Evolutionary conservation across 2,888 invertebrate genomes (phyloP).

Genomic region (Epirrhoe alternata): DNA sequence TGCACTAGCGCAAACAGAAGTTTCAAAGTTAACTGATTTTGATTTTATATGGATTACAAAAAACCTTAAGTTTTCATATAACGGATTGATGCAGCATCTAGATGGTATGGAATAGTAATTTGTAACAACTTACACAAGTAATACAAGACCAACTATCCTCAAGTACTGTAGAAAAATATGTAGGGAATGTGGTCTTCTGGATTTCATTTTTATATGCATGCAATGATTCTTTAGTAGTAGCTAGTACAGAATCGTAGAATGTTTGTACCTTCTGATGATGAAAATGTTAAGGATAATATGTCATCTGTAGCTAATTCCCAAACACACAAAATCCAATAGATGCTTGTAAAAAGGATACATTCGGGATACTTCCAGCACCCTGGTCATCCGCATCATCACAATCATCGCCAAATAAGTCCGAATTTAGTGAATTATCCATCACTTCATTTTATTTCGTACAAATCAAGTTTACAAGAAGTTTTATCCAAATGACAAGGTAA

Average conservation of each 20-base stretch:
- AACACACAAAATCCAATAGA: not conserved
- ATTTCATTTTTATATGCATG: constrained; percentile 41
- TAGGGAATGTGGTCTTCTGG: constrained; percentile 48
- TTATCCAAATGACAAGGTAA: no score
- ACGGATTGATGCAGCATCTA: no score
- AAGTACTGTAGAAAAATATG: constrained; percentile 55
- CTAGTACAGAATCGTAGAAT: constrained; percentile 56
- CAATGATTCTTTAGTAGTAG: constrained; percentile 57
- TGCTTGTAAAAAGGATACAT: constrained; percentile 61
- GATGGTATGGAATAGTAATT: not conserved
- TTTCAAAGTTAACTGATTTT: no score
- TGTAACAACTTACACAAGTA: constrained; percentile 55
- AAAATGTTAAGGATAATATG: constrained; percentile 42
- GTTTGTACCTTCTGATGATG: constrained; percentile 52
- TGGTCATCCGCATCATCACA: constrained; percentile 48
- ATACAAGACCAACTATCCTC: constrained; percentile 63
- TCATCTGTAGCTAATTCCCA: no score
- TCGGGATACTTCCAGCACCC: constrained; percentile 44
- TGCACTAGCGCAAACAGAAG: no score
- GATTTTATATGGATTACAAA: no score
- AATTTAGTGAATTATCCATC: constrained; percentile 70
- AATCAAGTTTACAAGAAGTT: not conserved
- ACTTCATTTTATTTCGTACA: not conserved
- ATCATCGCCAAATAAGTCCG: constrained; percentile 55
- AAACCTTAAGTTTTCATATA: no score